Percentiles rank a stretch among this genome's conserved stretches.
phyloP scores from a whole-genome alignment of 2,113 vertebrate species.

The Sus scrofa region DNA sequence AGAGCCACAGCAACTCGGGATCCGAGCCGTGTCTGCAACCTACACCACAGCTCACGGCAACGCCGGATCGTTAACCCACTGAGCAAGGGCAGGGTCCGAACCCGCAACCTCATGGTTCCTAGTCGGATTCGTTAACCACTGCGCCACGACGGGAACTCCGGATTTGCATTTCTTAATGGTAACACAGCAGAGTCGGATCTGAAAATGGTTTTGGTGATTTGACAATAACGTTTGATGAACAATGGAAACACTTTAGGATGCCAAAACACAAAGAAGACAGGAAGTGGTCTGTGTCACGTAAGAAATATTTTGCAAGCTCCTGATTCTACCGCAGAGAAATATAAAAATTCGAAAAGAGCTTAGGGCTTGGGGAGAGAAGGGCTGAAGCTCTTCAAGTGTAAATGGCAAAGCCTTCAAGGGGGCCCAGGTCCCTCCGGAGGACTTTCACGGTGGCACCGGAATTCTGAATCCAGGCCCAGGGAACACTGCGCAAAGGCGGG shows the following conservation, averaged over 20 bases:
- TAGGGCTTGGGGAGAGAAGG: neutral
- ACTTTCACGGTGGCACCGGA: rapidly evolving
- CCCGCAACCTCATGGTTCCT: too few species aligned
- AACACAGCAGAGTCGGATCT: neutral
- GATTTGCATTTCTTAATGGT: too few species aligned
- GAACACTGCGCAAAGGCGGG: rapidly evolving
- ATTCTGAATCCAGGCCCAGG: neutral
- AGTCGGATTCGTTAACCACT: too few species aligned
- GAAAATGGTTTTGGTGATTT: neutral
- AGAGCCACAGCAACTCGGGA: too few species aligned
- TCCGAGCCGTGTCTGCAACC: too few species aligned
- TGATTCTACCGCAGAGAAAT: neutral
- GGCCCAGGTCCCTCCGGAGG: neutral
- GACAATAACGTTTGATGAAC: neutral
- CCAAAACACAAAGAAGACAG: neutral
- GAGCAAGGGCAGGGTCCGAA: too few species aligned
- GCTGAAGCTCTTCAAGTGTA: neutral
- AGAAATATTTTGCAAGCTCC: neutral
- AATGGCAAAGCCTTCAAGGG: neutral
- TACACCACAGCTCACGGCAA: too few species aligned
- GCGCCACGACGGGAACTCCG: too few species aligned
- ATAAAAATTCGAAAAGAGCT: neutral
- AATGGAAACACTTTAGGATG: neutral
- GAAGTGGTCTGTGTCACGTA: too few species aligned
- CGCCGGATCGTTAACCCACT: too few species aligned